These are phyloP conservation scores for Harpegnathos saltator DNA, from an alignment of 1,140 invertebrate genomes.

Conservation along the genomic window DNA sequence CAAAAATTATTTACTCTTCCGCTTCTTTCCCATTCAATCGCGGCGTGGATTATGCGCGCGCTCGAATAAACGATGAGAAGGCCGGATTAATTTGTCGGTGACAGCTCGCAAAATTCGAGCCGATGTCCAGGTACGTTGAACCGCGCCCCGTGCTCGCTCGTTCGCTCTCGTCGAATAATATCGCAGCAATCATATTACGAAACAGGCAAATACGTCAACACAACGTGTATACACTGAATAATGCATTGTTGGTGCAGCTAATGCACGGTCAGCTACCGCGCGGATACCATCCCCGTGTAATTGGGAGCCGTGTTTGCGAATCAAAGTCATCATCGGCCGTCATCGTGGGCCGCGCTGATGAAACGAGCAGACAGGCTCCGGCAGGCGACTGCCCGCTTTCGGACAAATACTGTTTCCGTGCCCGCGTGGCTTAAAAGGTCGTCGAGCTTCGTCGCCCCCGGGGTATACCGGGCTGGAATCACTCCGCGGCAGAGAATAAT, in stretches of 20 bases:
- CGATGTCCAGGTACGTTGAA: constrained; percentile 32
- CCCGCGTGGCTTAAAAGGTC: constrained; percentile 62
- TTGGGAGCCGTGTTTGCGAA: constrained; percentile 85
- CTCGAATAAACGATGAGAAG: constrained; percentile 48
- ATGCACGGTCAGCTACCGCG: constrained; percentile 84
- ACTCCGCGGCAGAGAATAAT: constrained; percentile 26
- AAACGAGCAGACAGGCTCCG: constrained; percentile 77
- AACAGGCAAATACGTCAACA: constrained; percentile 83
- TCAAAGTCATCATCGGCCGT: constrained; percentile 85
- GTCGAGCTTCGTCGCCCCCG: constrained; percentile 62
- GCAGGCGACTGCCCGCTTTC: constrained; percentile 56
- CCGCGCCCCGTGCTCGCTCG: not conserved
- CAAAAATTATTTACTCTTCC: constrained; percentile 61
- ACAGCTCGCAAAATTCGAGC: constrained; percentile 68
- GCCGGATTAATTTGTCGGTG: constrained; percentile 64
- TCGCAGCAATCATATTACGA: constrained; percentile 84
- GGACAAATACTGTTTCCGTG: constrained; percentile 60
- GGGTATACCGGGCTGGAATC: constrained; percentile 52
- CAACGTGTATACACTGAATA: constrained; percentile 84
- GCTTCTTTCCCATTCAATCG: constrained; percentile 42
- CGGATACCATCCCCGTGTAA: constrained; percentile 81
- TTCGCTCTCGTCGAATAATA: constrained; percentile 80
- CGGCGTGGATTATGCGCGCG: constrained; percentile 36
- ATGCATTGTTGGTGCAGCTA: constrained; percentile 86
- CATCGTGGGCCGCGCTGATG: constrained; percentile 76